A percentile compares a stretch with the other conserved stretches of the same genome.
Evolutionary conservation across 2,888 invertebrate genomes (phyloP).

Genomic region (Dasysyrphus albostriatus): DNA sequence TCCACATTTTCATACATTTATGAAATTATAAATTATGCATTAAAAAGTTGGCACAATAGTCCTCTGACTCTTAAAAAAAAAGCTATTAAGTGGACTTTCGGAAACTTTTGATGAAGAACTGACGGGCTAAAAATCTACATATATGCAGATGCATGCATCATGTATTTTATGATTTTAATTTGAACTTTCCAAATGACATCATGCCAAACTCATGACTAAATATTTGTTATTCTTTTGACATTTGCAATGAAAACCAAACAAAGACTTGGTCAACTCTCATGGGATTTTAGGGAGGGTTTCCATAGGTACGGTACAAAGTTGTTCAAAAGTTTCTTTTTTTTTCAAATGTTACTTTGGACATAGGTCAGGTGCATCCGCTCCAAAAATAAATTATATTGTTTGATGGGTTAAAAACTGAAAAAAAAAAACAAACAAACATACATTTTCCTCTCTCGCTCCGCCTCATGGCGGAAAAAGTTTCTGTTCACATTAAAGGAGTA

Average conservation of each 20-base stretch:
- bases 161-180: neutral
- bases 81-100: slow-evolving; percentile 10
- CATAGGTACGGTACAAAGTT: neutral
- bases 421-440: too few species aligned
- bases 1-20: neutral
- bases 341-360: slow-evolving; percentile 37
- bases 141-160: neutral
- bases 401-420: slow-evolving; percentile 25
- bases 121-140: neutral
- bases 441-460: neutral
- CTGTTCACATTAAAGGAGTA: neutral
- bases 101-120: neutral
- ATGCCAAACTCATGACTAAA: slow-evolving; percentile 27
- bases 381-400: slow-evolving; percentile 44
- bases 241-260: slow-evolving; percentile 31
- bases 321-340: slow-evolving; percentile 42
- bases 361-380: slow-evolving; percentile 49
- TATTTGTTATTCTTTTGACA: slow-evolving; percentile 21
- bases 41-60: slow-evolving; percentile 6
- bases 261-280: slow-evolving; percentile 9
- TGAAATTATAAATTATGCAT: slow-evolving; percentile 24
- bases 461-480: slow-evolving; percentile 26
- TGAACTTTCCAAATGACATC: slow-evolving; percentile 38
- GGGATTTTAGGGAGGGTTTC: neutral
- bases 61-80: neutral